Evolutionary conservation across 2,113 vertebrate genomes (phyloP), one percentile per base, ranked within the genome.

Genomic region (Chionomys nivalis): DNA sequence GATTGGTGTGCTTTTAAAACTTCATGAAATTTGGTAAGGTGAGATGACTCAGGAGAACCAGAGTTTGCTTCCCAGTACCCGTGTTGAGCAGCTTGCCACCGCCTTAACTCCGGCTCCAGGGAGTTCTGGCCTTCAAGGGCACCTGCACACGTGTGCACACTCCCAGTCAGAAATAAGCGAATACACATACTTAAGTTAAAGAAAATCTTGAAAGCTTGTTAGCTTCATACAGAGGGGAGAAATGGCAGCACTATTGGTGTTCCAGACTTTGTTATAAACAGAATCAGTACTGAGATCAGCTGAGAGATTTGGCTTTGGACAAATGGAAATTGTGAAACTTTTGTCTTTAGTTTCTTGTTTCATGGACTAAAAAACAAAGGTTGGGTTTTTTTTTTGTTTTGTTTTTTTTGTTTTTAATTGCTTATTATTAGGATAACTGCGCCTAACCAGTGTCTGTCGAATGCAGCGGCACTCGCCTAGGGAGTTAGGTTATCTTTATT

Each of bases 271-370:
- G 2, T 82, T 95, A 28, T 52, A 52, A 91, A 24, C 3, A 81
- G 77, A 93, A 68, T 33, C 21, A 31, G 52, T 75, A 4, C 89
- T n/a, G n/a, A n/a, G n/a, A n/a, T 87, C 95, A 91, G 17, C 16
- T 88, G 8, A 88, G 77, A 93, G 33, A 92, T 19, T 79, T 95
- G 70, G 86, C 66, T 95, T 95, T 83, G 73, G 39, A 92, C 63
- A 58, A 11, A 68, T 70, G 31, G 16, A 86, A 70, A 61, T 90
- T 94, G 75, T 92, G 44, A 79, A 83, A 77, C 42, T 79, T 94
- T 97, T 92, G 55, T 94, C 52, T 65, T 95, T 66, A 93, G 28
- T 90, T 91, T 87, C 31, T 89, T 89, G 78, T 26, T 83, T 96
- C 42, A 94, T 89, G 79, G 23, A 14, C 87, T 96, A 33, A 52